phyloP scores from a whole-genome alignment of 2,113 vertebrate species.

The Pachypanchax playfairii region DNA sequence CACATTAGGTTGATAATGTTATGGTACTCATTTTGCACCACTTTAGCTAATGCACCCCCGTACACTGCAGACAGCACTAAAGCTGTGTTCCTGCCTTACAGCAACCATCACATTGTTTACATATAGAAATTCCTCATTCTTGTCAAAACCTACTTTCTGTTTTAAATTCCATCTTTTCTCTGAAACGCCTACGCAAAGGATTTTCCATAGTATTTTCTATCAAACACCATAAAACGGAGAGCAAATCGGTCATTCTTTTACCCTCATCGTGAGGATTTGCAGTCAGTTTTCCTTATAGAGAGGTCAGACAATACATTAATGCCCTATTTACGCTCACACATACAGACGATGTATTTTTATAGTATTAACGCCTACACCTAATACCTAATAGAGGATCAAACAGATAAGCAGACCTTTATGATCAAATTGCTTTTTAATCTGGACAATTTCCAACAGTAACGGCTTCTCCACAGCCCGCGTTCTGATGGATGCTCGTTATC shows the following conservation, averaged over 20 bases:
- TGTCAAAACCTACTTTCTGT: slow-evolving; percentile 20
- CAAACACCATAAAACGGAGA: slow-evolving; percentile 9
- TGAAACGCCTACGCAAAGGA: background rate
- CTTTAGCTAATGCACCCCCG: slow-evolving; percentile 44
- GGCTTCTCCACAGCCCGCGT: no score
- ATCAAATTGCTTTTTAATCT: slow-evolving; percentile 18
- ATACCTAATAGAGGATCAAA: background rate
- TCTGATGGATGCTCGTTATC: no score
- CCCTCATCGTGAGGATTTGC: slow-evolving; percentile 33
- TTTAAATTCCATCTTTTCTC: slow-evolving; percentile 12
- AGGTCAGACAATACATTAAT: slow-evolving; percentile 37
- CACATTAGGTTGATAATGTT: slow-evolving; percentile 58
- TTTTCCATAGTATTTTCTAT: background rate
- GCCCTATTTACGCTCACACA: background rate
- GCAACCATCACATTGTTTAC: slow-evolving; percentile 20
- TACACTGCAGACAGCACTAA: slow-evolving; percentile 26
- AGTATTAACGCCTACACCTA: slow-evolving; percentile 9
- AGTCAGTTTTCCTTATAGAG: slow-evolving; percentile 14
- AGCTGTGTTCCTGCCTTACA: background rate
- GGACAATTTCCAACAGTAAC: background rate
- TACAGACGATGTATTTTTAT: slow-evolving; percentile 2
- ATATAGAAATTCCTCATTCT: slow-evolving; percentile 8
- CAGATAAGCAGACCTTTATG: slow-evolving; percentile 2
- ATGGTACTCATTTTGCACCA: slow-evolving; percentile 39
- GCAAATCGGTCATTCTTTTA: slow-evolving; percentile 22